Evolutionary conservation across 1,140 invertebrate species (phyloP).

Genomic region (Megalopta genalis): DNA sequence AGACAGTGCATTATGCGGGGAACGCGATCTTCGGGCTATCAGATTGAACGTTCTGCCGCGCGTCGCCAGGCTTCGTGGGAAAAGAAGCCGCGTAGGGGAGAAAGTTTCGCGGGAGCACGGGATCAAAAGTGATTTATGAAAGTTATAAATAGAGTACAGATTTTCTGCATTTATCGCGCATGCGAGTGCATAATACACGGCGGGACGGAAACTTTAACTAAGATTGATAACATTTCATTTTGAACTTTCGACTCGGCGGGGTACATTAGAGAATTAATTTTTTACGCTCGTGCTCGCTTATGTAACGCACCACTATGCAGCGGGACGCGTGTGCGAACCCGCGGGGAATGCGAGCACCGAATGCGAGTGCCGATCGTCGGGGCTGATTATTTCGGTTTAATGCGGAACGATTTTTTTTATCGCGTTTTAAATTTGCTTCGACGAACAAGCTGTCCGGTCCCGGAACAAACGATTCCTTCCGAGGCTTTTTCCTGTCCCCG

Average conservation of each 20-base stretch:
- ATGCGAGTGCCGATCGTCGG: too few relatives aligned
- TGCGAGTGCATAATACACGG: background rate
- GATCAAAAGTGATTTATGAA: constrained; percentile 1
- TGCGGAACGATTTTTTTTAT: too few relatives aligned
- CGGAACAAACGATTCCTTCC: too few relatives aligned
- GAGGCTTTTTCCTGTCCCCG: too few relatives aligned
- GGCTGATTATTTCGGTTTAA: too few relatives aligned
- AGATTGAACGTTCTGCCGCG: too few relatives aligned
- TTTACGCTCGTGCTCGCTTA: background rate
- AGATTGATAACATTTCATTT: constrained; percentile 1
- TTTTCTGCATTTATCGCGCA: background rate
- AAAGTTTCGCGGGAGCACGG: background rate
- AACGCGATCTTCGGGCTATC: too few relatives aligned
- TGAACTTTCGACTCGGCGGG: background rate
- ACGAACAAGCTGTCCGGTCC: too few relatives aligned
- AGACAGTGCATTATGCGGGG: background rate
- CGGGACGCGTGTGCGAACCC: too few relatives aligned
- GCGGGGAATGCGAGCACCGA: too few relatives aligned
- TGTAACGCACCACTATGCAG: too few relatives aligned
- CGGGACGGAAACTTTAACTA: constrained; percentile 1
- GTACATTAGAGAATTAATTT: background rate
- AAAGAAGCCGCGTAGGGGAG: background rate
- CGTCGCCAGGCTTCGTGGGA: background rate
- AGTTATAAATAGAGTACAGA: background rate
- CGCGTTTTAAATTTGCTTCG: too few relatives aligned